Base-by-base conservation (phyloP, 2,113 vertebrate genomes). In the Pavo muticus region DNA sequence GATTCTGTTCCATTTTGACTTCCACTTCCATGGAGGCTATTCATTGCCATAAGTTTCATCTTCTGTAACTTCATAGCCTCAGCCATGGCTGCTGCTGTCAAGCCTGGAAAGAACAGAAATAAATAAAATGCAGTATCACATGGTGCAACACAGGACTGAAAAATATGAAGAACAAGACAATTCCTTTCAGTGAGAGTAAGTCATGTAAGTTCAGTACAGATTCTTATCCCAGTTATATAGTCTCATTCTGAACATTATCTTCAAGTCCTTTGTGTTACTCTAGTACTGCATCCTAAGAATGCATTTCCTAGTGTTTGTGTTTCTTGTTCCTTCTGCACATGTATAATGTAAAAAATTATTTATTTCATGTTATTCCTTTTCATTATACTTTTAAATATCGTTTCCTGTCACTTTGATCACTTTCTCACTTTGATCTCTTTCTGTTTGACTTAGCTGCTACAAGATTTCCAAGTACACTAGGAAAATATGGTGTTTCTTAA, bases 41-140 rank as follows among this genome's bases (percentile, higher is more conserved):
- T 99, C 98, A 99, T 98, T 82, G 98, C 97, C 97, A 99, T 98
- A 63, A 99, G 97, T 75, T 99, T 99, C 98, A 99, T 98, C 71
- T 99, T 99, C 97, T 99, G 98, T 10, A 99, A 95, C 91, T 99
- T 99, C 98, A 99, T 98, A 5, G 98, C 98, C 78, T 99, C 99
- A 8, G 98, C 98, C 98, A 99, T 99, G 32, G 98, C 98, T 54
- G 98, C 98, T 2, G 98, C 98, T n/a, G 98, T 99, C 90, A 99
- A 95, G 83, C 99, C 99, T 99, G 97, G 35, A 32, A n/a, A 96
- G 27, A 93, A 97, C 2, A 54, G 8, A 74, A 96, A 91, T 11
- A 68, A 91, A 80, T 14, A 67, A 39, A 85, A 92, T 95, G 24
- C 45, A 95, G 1, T 29, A 68, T 52, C 45, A 40, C 6, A 18